phyloP scores from a whole-genome alignment of 2,113 vertebrate genomes.

The Silurus meridionalis region DNA sequence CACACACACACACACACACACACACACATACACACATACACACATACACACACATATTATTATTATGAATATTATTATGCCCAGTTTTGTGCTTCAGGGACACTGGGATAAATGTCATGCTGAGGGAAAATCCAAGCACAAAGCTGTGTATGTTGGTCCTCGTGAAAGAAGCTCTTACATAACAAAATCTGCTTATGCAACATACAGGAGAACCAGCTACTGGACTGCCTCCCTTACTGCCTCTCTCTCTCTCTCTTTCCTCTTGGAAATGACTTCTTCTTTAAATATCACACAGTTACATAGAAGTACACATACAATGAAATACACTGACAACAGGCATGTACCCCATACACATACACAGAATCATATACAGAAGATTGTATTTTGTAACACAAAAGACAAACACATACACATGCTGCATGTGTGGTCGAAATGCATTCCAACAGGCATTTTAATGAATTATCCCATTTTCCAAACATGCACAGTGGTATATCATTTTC shows the following conservation, averaged over 20 bases:
- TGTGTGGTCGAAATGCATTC: not conserved
- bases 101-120: conserved; percentile 30
- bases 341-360: not conserved
- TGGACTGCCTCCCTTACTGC: not conserved
- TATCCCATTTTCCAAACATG: not conserved
- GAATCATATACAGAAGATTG: not conserved
- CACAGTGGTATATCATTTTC: conserved; percentile 8
- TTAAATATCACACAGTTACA: conserved; percentile 36
- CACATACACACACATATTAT: conserved; percentile 6
- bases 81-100: conserved; percentile 15
- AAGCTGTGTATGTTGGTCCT: conserved; percentile 53
- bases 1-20: not conserved
- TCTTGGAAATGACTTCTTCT: conserved; percentile 40
- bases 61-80: not conserved
- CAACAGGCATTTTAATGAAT: not conserved
- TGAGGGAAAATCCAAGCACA: conserved; percentile 31
- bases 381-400: too few species aligned
- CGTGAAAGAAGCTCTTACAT: conserved; percentile 61
- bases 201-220: conserved; percentile 49
- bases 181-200: conserved; percentile 73
- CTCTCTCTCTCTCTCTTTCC: not conserved
- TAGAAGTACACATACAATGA: conserved; percentile 18
- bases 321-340: not conserved
- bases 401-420: not conserved
- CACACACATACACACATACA: not conserved